Base-by-base conservation (phyloP, 1,140 invertebrate species). In the Anastrepha obliqua region DNA sequence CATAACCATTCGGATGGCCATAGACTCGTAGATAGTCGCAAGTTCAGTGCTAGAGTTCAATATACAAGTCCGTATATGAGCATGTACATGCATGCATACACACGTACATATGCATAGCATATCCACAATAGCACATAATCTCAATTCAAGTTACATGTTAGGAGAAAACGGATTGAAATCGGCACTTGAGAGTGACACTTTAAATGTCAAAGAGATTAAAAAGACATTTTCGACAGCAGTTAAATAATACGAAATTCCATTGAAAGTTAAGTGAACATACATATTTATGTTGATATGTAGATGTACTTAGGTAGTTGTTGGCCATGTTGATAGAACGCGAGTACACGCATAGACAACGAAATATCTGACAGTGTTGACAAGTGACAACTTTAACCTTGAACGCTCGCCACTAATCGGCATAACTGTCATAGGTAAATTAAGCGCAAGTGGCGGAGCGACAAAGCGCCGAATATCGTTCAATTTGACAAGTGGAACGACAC, bases 351-450 rank as follows among this genome's bases (percentile, higher is more conserved):
- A 47, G 67, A 13, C 15, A 60, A 85, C 20, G 8, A 51, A 85
- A 85, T 59, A 86, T 89, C 89, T 89, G 91, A 91, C 91, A 90
- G 88, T 89, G 90, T 89, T 91, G 91, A 91, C 91, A 91, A 89
- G 89, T 91, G 90, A 91, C 91, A 91, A 90, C 90, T 91, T 90
- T 91, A 90, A 91, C 91, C 91, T 91, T 91, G 91, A 91, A 86
- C 74, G 88, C 88, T 89, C 89, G 90, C 88, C 89, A 89, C 90
- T 88, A 91, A 91, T 91, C 91, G 91, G 39, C 90, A 90, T 90
- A 90, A 90, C 91, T 91, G 91, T 91, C 91, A 91, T 89, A 90
- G 88, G 62, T 70, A 87, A 70, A n/a, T 47, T 60, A 87, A 78
- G 17, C 51, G 7, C 7, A 70, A 67, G 67, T 20, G 44, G n/a